Evolutionary conservation across 2,113 vertebrate genomes (phyloP).

Genomic region (Tor tambroides): DNA sequence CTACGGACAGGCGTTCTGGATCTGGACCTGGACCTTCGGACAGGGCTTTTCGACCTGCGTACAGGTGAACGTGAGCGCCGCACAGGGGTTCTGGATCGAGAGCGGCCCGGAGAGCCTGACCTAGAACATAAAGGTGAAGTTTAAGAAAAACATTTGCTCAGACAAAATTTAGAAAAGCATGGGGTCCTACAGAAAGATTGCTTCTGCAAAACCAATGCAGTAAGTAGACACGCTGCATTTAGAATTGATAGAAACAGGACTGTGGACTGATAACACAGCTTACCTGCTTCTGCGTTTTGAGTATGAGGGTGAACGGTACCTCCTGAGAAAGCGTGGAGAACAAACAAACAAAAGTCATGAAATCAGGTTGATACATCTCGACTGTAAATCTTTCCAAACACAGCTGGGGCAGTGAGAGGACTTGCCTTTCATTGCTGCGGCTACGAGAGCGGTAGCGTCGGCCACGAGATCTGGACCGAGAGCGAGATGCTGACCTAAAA

Average conservation of each 20-base stretch:
- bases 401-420: background rate
- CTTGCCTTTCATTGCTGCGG: constrained; percentile 76
- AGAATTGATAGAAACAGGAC: background rate
- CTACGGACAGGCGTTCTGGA: constrained; percentile 62
- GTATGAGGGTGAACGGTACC: constrained; percentile 77
- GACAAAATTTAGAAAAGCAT: background rate
- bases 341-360: background rate
- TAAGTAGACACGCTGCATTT: background rate
- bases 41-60: constrained; percentile 58
- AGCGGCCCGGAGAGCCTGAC: constrained; percentile 75
- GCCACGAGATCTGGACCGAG: constrained; percentile 76
- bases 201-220: no score
- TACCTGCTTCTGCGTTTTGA: constrained; percentile 79
- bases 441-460: constrained; percentile 77
- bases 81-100: constrained; percentile 76
- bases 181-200: background rate
- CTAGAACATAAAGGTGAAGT: constrained; percentile 51
- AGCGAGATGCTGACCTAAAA: constrained; percentile 72
- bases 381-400: background rate
- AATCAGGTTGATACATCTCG: background rate
- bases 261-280: constrained; percentile 14
- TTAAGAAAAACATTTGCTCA: background rate
- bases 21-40: constrained; percentile 76
- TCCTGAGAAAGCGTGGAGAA: constrained; percentile 54
- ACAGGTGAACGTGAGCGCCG: constrained; percentile 56